Evolutionary conservation across 23 tunicate species (phyloP), one percentile per base, ranked within the genome.

Genomic region (Trididemnum miniatum): DNA sequence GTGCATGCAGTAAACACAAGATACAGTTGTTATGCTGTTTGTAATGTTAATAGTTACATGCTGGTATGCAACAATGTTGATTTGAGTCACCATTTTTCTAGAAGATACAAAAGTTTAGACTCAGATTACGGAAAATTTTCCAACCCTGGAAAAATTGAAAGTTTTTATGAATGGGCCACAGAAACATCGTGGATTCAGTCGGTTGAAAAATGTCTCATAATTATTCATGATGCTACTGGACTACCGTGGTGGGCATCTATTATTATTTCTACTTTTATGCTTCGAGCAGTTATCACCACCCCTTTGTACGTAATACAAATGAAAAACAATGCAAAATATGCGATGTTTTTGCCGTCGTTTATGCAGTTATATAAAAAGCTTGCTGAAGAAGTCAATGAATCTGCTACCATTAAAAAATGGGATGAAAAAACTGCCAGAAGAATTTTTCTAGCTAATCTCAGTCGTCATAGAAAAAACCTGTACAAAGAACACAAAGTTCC

Each of bases 171-270:
- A 0, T 81, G 76, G 69, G 73, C 76, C 1, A 66, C 80, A 0
- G 87, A 91, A 54, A 71, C 88, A 0, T 59, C 79, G 34, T 71
- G 79, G 74, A 78, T 91, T 20, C 83, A 91, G 0, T 33, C 50
- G 1, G 51, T 86, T 32, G 97, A 91, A 86, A 22, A 32, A 35
- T 85, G 51, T 59, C 82, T 91, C 34, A 86, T 63, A 31, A 35
- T 65, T 22, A 81, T 66, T 12, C 97, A 91, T 82, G 90, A 91
- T 37, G 29, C 86, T 5, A 81, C 90, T 75, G 86, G 86, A 0
- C 31, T 86, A 26, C 97, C 90, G 0, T 91, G 97, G 97, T 91
- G 97, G 90, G 0, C 72, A 26, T 79, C 97, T 27, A 91, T 91
- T 37, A 35, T 82, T 39, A 2, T 82, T 9, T 85, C 83, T 25